Evolutionary conservation across 2,113 vertebrate genomes (phyloP).

Genomic region (sheep (Ovis aries)): ARS-UI_Ramb_v3.0 NC_056057.1:118223501-118224000

Average conservation of each 20-base stretch:
- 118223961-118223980: rapidly evolving
- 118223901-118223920: not conserved
- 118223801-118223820: not conserved
- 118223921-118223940: too few relatives aligned
- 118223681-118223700: not conserved
- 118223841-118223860: not conserved
- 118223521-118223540: not conserved
- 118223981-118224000: rapidly evolving
- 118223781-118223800: not conserved
- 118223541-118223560: not conserved
- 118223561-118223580: not conserved
- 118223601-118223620: not conserved
- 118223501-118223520: not conserved
- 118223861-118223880: not conserved
- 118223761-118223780: not conserved
- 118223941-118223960: rapidly evolving
- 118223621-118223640: not conserved
- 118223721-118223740: not conserved
- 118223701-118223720: not conserved
- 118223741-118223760: not conserved
- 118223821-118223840: not conserved
- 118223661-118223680: not conserved
- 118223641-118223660: not conserved
- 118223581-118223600: rapidly evolving
- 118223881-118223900: not conserved